Conservation (phyloP, 2,888 invertebrate genomes). For the Hypsopygia costalis region DNA sequence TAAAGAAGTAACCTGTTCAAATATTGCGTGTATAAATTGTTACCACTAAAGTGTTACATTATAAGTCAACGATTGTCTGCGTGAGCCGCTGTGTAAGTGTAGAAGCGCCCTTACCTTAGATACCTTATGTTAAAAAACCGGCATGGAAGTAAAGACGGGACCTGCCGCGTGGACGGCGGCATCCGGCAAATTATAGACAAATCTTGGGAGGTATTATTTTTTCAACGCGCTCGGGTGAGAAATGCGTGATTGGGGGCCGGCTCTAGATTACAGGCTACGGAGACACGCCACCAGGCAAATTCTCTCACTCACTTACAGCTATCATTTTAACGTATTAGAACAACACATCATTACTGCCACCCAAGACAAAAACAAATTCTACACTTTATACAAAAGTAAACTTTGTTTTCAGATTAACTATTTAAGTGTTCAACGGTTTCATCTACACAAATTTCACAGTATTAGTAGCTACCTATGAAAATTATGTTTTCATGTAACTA, state of each 20-base stretch:
- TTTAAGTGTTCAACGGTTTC: slow-evolving; percentile 9
- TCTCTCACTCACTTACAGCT: slow-evolving; percentile 67
- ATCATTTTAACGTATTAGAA: slow-evolving; percentile 76
- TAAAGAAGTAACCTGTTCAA: no score
- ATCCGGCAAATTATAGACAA: slow-evolving; percentile 76
- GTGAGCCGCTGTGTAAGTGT: no score
- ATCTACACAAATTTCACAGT: no score
- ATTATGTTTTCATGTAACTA: no score
- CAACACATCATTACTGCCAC: slow-evolving; percentile 72
- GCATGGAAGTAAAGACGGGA: slow-evolving; percentile 17
- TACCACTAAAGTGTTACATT: no score
- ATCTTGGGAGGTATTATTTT: slow-evolving; percentile 75
- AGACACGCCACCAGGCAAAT: slow-evolving; percentile 69
- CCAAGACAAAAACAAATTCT: slow-evolving; percentile 33
- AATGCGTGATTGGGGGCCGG: slow-evolving; percentile 78
- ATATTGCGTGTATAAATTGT: no score
- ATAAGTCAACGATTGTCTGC: no score
- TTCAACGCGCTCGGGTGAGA: slow-evolving; percentile 79
- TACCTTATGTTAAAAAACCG: no score
- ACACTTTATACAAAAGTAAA: slow-evolving; percentile 20
- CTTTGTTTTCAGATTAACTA: slow-evolving; percentile 5
- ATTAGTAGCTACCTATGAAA: no score
- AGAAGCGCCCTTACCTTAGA: no score
- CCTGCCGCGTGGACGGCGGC: slow-evolving; percentile 45
- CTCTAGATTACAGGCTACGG: slow-evolving; percentile 68